Evolutionary conservation across 2,888 invertebrate species (phyloP), one percentile per base, ranked within the genome.

Genomic region (Schizaphis graminum): DNA sequence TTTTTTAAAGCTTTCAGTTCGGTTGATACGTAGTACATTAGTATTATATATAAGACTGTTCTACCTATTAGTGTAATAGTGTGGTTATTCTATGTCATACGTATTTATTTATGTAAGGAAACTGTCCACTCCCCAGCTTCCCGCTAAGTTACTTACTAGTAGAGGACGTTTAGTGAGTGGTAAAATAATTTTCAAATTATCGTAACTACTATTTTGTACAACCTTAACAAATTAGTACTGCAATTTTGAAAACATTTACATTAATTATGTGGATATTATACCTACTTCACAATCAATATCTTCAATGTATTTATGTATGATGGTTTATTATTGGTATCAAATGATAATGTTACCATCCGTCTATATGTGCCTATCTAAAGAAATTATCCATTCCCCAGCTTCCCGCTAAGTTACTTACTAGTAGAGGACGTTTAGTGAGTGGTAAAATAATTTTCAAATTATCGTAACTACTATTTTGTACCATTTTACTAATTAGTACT

Each of bases 341-440:
- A 53, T 11, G 0, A 53, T 4, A 4, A 49, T 49, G 8, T 49
- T 3, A 57, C 1, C 26, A 26, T 8, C 2, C 35, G 8, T 67
- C 7, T 35, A 11, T 53, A 24, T n/a, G 10, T 41, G 21, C 10
- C 4, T 35, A 26, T 41, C 13, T 89, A 53, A 35, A 28, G 41
- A 24, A 85, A 91, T 8, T 53, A 8, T 88, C 49, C 88, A 92
- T 49, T 92, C 92, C 92, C 92, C 92, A 92, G 92, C 92, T 92
- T 92, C 92, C 92, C 87, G 11, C 53, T 89, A 44, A 53, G 41
- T 67, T 24, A 11, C 5, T n/a, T 92, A 53, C 11, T 77, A 89
- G 92, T 77, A 44, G 53, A 53, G 88, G 88, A 88, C 92, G 92
- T 92, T 92, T 77, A 92, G 88, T 92, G 92, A 92, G 67, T 92